Conservation (phyloP, 2,113 vertebrate genomes). For the Cavia porcellus region DNA sequence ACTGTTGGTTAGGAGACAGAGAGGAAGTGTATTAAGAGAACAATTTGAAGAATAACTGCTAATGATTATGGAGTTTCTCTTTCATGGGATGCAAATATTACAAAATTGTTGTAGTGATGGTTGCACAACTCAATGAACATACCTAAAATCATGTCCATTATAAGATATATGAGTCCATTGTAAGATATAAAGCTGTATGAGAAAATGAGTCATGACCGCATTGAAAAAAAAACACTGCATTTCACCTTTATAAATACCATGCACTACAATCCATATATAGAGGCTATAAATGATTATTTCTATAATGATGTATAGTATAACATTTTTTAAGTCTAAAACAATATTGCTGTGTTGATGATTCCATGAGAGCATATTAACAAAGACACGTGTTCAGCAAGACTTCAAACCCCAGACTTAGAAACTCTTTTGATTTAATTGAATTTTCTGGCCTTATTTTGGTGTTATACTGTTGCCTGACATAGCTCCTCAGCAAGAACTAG, state of each 20-base stretch:
- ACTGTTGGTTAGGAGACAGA: no score
- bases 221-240: neutral
- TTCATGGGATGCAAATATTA: neutral
- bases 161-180: neutral
- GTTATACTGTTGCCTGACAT: neutral
- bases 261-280: neutral
- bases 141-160: neutral
- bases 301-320: neutral
- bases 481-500: conserved; percentile 39
- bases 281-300: neutral
- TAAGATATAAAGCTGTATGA: neutral
- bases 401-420: neutral
- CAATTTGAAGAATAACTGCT: neutral
- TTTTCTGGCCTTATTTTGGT: neutral
- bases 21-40: neutral
- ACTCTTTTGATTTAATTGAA: conserved; percentile 30
- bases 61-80: neutral
- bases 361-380: neutral
- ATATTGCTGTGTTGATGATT: neutral
- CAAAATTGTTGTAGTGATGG: neutral
- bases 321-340: conserved; percentile 11
- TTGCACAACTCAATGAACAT: neutral
- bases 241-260: neutral
- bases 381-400: neutral
- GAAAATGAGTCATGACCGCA: neutral